A percentile compares a stretch with the other conserved stretches of the same genome.
Evolutionary conservation across 2,113 vertebrate genomes (phyloP).

Genomic region (Amphilophus citrinellus): DNA sequence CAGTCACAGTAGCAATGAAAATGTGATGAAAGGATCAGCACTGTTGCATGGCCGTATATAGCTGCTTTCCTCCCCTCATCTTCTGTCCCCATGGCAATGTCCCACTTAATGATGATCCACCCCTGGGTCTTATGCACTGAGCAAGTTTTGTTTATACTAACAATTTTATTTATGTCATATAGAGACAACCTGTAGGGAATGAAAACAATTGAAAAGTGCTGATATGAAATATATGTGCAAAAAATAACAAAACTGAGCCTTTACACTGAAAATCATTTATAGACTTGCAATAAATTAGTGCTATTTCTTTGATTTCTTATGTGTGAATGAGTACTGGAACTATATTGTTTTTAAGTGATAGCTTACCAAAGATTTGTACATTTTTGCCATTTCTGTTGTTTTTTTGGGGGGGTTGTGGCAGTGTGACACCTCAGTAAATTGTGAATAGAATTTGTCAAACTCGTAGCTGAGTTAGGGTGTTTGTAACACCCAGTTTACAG

Average conservation of each 20-base stretch:
- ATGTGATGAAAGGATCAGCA: neutral
- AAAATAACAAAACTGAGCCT: neutral
- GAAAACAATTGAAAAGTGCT: neutral
- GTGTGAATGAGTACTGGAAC: neutral
- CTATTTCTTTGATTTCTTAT: neutral
- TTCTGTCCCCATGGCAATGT: neutral
- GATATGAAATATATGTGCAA: neutral
- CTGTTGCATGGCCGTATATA: neutral
- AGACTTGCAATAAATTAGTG: no score
- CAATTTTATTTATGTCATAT: neutral
- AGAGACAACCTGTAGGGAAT: neutral
- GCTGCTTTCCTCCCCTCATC: neutral
- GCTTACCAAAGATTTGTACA: neutral
- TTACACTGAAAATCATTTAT: no score
- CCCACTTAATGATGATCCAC: neutral
- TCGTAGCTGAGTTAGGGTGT: neutral
- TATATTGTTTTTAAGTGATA: neutral
- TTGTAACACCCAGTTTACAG: neutral
- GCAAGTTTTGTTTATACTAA: neutral
- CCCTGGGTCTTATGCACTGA: neutral
- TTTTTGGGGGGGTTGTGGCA: neutral
- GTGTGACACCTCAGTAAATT: neutral
- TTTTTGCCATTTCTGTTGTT: neutral
- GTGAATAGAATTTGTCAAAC: neutral
- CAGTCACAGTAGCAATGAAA: rapidly evolving